These are phyloP conservation scores for Cerceris ruficornis DNA, from an alignment of 2,888 invertebrate genomes.

Conservation along the genomic window DNA sequence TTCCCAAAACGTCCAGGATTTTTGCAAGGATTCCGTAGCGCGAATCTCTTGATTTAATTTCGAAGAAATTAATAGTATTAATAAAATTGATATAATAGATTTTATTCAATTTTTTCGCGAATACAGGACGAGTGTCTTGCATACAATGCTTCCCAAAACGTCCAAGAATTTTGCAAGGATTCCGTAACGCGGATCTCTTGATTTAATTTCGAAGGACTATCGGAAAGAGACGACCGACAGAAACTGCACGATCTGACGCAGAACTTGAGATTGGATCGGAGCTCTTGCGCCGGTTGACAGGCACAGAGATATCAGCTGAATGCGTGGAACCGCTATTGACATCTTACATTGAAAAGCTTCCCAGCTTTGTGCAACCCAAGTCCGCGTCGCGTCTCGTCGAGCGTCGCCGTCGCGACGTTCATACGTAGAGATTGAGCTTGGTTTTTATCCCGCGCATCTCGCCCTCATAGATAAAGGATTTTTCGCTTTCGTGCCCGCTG, in stretches of 20 bases:
- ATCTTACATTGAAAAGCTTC: constrained; percentile 42
- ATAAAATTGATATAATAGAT: too few relatives aligned
- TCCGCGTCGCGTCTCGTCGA: constrained; percentile 16
- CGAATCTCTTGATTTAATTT: not conserved
- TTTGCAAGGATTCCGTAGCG: not conserved
- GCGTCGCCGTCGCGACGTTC: constrained; percentile 5
- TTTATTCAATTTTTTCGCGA: too few relatives aligned
- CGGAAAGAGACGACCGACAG: not conserved
- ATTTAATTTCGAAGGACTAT: not conserved
- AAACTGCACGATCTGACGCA: constrained; percentile 12
- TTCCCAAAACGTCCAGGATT: too few relatives aligned
- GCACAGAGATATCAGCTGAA: constrained; percentile 43
- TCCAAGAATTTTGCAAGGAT: not conserved
- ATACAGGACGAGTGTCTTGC: too few relatives aligned
- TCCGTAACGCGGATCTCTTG: not conserved
- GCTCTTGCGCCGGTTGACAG: constrained; percentile 39
- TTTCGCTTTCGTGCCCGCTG: not conserved
- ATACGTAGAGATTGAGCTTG: constrained; percentile 23
- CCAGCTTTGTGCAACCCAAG: constrained; percentile 35
- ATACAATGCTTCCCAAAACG: too few relatives aligned
- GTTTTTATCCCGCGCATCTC: constrained; percentile 40
- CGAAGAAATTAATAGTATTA: too few relatives aligned
- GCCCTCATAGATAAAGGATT: constrained; percentile 10
- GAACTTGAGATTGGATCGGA: constrained; percentile 45
- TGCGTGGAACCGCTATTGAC: constrained; percentile 35